phyloP scores from a whole-genome alignment of 2,113 vertebrate genomes.

The Protobothrops flavoviridis region DNA sequence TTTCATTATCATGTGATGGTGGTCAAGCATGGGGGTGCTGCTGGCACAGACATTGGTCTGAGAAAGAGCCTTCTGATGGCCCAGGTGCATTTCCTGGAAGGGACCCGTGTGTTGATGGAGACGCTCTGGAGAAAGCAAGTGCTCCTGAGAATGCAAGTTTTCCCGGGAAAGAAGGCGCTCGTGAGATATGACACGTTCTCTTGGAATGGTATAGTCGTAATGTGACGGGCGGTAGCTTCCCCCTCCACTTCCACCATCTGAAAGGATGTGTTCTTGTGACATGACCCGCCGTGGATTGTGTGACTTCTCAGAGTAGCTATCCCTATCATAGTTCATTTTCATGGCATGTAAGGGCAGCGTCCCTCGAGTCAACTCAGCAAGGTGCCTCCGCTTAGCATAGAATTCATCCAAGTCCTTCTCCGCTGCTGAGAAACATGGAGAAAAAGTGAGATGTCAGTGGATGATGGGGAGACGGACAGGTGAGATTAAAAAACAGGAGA shows the following conservation, averaged over 20 bases:
- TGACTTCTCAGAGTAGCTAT: constrained; percentile 48
- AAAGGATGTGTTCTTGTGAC: constrained; percentile 82
- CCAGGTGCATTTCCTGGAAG: constrained; percentile 50
- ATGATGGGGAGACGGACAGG: no score
- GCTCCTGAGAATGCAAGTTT: constrained; percentile 79
- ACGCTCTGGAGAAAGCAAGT: constrained; percentile 73
- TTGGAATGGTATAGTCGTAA: constrained; percentile 65
- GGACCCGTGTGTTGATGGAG: constrained; percentile 48
- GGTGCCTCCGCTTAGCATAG: constrained; percentile 80
- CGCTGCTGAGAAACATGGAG: constrained; percentile 56
- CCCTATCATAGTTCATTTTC: constrained; percentile 62
- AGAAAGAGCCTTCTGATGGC: constrained; percentile 82
- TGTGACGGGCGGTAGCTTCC: constrained; percentile 31
- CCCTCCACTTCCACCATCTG: constrained; percentile 43
- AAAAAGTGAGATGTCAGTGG: not conserved
- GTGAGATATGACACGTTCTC: constrained; percentile 66
- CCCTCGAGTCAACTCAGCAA: constrained; percentile 71
- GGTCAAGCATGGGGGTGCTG: constrained; percentile 77
- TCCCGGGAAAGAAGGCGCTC: constrained; percentile 78
- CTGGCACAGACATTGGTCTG: constrained; percentile 81
- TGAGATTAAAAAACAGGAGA: not conserved
- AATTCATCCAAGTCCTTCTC: constrained; percentile 90
- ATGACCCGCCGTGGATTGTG: constrained; percentile 84
- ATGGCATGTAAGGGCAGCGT: constrained; percentile 83
- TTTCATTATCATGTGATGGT: constrained; percentile 87